Conservation (phyloP, 1,140 invertebrate genomes). For the Diabrotica virgifera region DNA sequence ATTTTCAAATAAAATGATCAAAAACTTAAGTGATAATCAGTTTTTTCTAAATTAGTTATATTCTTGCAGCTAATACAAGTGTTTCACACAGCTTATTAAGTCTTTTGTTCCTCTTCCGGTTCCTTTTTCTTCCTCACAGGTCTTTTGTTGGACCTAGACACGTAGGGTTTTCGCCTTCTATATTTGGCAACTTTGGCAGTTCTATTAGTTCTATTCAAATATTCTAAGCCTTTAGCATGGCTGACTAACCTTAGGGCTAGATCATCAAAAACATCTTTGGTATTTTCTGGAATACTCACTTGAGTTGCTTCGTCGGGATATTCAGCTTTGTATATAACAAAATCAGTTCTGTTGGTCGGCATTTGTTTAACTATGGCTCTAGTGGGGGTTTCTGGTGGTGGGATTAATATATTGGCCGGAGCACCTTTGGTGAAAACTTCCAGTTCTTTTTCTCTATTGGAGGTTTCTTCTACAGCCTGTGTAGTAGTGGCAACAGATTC, state of each 20-base stretch:
- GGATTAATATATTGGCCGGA: background rate
- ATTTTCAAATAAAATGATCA: too few relatives aligned
- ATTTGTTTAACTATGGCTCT: constrained; percentile 29
- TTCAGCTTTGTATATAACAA: constrained; percentile 35
- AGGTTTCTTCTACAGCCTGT: background rate
- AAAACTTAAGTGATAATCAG: too few relatives aligned
- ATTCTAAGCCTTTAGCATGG: constrained; percentile 41
- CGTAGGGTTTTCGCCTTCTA: constrained; percentile 24
- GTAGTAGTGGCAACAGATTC: background rate
- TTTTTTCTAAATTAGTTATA: background rate
- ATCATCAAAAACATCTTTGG: constrained; percentile 37
- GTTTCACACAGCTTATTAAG: background rate
- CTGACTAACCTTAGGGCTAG: constrained; percentile 38
- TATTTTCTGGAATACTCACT: constrained; percentile 17
- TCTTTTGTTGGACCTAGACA: constrained; percentile 24
- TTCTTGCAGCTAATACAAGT: background rate
- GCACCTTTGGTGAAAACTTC: background rate
- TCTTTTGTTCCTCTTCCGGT: background rate
- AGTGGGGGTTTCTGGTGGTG: constrained; percentile 8
- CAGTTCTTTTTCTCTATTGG: background rate
- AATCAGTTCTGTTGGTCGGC: constrained; percentile 16
- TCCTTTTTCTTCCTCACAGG: constrained; percentile 18
- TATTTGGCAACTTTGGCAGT: constrained; percentile 29
- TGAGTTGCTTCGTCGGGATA: constrained; percentile 21
- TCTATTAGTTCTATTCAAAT: constrained; percentile 29